Conservation (phyloP, 2,797 vertebrate species). For the Poecilia gillii region DNA sequence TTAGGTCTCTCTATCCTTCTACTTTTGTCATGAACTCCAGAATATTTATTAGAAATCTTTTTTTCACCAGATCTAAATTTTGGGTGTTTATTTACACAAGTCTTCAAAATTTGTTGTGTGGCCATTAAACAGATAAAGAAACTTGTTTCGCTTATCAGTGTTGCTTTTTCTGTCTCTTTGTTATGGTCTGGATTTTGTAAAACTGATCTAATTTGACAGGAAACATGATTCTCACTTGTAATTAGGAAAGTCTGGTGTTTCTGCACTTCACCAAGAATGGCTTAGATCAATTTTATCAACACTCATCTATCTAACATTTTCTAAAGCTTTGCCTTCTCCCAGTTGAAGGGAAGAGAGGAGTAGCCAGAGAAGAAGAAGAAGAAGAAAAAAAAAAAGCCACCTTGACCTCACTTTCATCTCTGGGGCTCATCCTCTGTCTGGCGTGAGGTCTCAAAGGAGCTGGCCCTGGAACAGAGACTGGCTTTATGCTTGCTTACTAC, state of each 20-base stretch:
- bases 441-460: slow-evolving; percentile 65
- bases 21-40: background rate
- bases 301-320: slow-evolving; percentile 3
- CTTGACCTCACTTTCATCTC: slow-evolving; percentile 80
- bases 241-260: background rate
- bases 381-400: slow-evolving; percentile 43
- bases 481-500: slow-evolving; percentile 75
- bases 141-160: background rate
- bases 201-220: background rate
- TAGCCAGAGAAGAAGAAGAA: slow-evolving; percentile 30
- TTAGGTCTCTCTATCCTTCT: background rate
- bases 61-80: background rate
- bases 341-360: slow-evolving; percentile 30
- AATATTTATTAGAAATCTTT: background rate
- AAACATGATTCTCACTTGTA: background rate
- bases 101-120: background rate
- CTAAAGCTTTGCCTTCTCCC: slow-evolving; percentile 14
- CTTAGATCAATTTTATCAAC: background rate
- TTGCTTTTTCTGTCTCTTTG: background rate
- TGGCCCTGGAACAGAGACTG: slow-evolving; percentile 78
- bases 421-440: slow-evolving; percentile 76
- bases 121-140: background rate
- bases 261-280: background rate
- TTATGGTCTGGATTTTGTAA: background rate
- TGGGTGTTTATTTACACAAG: background rate